Percentiles rank a stretch among this genome's conserved stretches.
phyloP scores from a whole-genome alignment of 2,797 vertebrate species.

The Betta splendens region DNA sequence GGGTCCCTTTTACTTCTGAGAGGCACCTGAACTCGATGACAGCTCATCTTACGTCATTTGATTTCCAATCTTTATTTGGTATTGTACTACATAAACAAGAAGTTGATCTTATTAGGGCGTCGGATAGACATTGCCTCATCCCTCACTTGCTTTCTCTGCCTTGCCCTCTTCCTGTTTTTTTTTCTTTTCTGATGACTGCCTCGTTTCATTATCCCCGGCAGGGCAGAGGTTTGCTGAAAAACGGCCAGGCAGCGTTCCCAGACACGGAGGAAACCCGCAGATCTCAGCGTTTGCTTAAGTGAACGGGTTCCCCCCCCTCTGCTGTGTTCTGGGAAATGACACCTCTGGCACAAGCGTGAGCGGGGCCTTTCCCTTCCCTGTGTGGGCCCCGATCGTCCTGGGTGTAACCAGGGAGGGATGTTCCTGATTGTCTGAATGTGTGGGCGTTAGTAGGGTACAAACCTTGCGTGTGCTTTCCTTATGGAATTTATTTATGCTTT shows the following conservation, averaged over 20 bases:
- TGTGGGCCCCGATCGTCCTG: constrained; percentile 32
- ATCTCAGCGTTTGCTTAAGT: constrained; percentile 57
- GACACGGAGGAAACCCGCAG: constrained; percentile 29
- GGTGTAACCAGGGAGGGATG: constrained; percentile 14
- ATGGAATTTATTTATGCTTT: constrained; percentile 1
- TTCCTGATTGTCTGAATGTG: constrained; percentile 11
- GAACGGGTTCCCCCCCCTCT: constrained; percentile 39
- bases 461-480: not conserved
- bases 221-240: constrained; percentile 51
- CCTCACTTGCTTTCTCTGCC: constrained; percentile 4
- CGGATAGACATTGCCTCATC: not conserved
- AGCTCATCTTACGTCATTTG: too few relatives aligned
- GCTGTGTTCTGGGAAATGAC: constrained; percentile 50
- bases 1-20: constrained; percentile 6
- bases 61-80: not conserved
- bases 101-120: not conserved
- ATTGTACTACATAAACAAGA: not conserved
- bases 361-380: constrained; percentile 30
- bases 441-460: not conserved
- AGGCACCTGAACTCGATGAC: constrained; percentile 5
- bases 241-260: constrained; percentile 41
- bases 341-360: constrained; percentile 21
- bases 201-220: constrained; percentile 35
- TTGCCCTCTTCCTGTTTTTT: constrained; percentile 15
- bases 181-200: constrained; percentile 32